Evolutionary conservation across 1,140 invertebrate genomes (phyloP).

Genomic region (Cataglyphis hispanica): DNA sequence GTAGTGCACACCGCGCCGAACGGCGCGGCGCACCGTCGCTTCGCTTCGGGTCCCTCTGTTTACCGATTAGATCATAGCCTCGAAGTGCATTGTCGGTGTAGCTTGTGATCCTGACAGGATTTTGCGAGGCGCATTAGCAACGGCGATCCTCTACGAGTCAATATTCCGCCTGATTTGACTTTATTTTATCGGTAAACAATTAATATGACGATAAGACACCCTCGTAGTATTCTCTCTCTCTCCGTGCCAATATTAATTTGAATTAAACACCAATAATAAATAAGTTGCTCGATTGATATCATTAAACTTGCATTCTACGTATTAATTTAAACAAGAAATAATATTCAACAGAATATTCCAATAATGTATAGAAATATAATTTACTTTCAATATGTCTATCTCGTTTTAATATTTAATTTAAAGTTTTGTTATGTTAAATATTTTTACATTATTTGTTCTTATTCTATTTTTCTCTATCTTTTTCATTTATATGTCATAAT

Average conservation of each 20-base stretch:
- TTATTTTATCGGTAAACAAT: background rate
- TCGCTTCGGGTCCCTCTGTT: constrained; percentile 44
- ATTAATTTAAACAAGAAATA: background rate
- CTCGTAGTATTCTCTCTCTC: background rate
- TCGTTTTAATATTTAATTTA: background rate
- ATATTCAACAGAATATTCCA: background rate
- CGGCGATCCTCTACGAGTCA: constrained; percentile 8
- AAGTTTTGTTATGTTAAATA: background rate
- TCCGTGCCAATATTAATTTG: constrained; percentile 9
- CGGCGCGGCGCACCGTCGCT: background rate
- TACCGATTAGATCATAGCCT: constrained; percentile 68
- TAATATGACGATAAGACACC: background rate
- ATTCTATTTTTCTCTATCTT: background rate
- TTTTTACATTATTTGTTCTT: background rate
- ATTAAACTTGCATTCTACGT: background rate
- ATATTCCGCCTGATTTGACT: constrained; percentile 15
- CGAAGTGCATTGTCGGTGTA: constrained; percentile 46
- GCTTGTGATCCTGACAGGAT: constrained; percentile 52
- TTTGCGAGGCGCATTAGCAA: constrained; percentile 19
- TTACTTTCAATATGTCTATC: no score
- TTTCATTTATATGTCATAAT: background rate
- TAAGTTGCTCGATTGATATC: background rate
- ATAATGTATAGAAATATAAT: no score
- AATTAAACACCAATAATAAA: background rate
- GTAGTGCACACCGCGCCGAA: background rate